These are phyloP conservation scores for Drosophila ambigua DNA, from an alignment of 1,140 invertebrate genomes.

Conservation along the genomic window DNA sequence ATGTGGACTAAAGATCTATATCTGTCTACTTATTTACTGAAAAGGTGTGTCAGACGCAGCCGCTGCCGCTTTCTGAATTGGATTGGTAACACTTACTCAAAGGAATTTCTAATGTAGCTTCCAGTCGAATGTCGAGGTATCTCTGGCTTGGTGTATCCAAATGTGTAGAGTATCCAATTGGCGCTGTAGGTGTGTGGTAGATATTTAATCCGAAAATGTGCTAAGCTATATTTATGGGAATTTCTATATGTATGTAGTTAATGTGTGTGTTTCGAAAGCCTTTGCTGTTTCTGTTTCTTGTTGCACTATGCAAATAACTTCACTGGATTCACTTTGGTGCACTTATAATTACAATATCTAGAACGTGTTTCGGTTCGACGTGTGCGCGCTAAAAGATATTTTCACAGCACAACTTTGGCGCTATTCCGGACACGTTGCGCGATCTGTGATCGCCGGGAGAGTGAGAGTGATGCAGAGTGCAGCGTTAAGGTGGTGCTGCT, in stretches of 20 bases:
- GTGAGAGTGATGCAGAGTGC: conserved; percentile 23
- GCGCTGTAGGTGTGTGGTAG: conserved; percentile 57
- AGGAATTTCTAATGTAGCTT: conserved; percentile 64
- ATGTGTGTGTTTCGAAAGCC: conserved; percentile 25
- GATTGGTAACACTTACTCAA: conserved; percentile 58
- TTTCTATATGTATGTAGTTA: conserved; percentile 31
- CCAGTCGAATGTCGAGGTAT: conserved; percentile 38
- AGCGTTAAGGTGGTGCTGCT: conserved; percentile 35
- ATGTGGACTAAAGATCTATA: conserved; percentile 25
- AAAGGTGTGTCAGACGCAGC: conserved; percentile 22
- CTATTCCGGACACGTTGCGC: conserved; percentile 58
- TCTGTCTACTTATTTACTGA: conserved; percentile 31
- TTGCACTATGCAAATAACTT: conserved; percentile 57
- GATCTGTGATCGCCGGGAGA: conserved; percentile 25
- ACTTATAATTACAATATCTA: conserved; percentile 43
- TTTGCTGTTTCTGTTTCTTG: conserved; percentile 20
- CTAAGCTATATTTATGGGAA: conserved; percentile 44
- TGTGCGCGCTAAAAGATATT: conserved; percentile 24
- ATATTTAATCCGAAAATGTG: conserved; percentile 71
- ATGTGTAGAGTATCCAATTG: conserved; percentile 67
- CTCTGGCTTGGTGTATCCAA: conserved; percentile 68
- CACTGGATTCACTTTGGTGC: conserved; percentile 42
- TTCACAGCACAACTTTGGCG: conserved; percentile 50
- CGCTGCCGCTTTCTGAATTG: conserved; percentile 18
- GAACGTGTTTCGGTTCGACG: conserved; percentile 11